Base-by-base conservation (phyloP, 2,113 vertebrate genomes). In the Myotis davidii region DNA sequence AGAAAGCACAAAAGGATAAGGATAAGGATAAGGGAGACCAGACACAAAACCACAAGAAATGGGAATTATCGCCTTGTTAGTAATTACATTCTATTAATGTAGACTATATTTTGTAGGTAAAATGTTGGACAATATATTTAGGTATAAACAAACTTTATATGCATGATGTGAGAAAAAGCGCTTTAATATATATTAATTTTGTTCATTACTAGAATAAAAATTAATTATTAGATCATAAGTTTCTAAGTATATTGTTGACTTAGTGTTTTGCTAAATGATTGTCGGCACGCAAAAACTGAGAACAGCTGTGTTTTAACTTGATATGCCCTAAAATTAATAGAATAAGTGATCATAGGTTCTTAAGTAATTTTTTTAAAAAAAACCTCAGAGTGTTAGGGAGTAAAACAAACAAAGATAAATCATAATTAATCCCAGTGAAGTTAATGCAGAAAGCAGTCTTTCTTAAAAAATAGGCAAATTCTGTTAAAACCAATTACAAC, bases 1-100 rank as follows among this genome's bases (percentile, higher is more conserved):
- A 95, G 25, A 56, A 95, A 97, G 73, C 6, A 78, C 3, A 91
- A 1, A 91, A 82, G 82, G 39, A 73, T 13, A 93, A 73, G 45
- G 78, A 54, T 90, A 5, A 73, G 45, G 78, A 54, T 92, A 5
- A 85, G 90, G 21, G 81, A 91, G 72, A 90, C 3, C 87, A 95
- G 95, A 72, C n/a, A 94, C 83, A 78, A 54, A 91, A 37, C 13
- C 27, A 59, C 0, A 4, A 92, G 65, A 42, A 96, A 39, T 0
- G 18, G 1, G 0, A n/a, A 1, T n/a, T 83, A 64, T 9, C 85
- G 34, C 70, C 65, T 70, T 88, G 52, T 23, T 52, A 91, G 27
- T 45, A 90, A 6, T 91, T 94, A 88, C 12, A 2, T 18, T 81
- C 48, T 85, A 74, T 89, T 85, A 81, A 69, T 34, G 11, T 78